Conservation (phyloP, 2,888 invertebrate species). For the Perdita meconis region DNA sequence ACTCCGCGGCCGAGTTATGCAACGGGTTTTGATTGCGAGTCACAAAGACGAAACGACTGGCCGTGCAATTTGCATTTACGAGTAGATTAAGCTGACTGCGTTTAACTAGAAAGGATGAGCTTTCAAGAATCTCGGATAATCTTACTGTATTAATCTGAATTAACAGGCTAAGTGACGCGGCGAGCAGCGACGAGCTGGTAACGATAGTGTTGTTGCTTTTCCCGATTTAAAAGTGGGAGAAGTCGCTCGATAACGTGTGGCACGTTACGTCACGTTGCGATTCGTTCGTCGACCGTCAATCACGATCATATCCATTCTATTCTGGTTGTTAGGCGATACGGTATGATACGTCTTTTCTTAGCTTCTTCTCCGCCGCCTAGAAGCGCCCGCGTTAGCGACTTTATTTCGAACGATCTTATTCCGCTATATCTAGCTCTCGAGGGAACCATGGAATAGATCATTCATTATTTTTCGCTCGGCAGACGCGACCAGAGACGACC, state of each 20-base stretch:
- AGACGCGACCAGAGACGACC: conserved; percentile 29
- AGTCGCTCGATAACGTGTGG: conserved; percentile 60
- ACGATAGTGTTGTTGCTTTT: conserved; percentile 69
- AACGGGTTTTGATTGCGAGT: conserved; percentile 64
- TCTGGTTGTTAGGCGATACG: background rate
- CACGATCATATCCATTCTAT: conserved; percentile 3
- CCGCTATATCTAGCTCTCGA: background rate
- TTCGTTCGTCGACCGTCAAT: conserved; percentile 46
- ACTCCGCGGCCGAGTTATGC: conserved; percentile 54
- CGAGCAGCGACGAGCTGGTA: conserved; percentile 68
- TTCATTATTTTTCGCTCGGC: background rate
- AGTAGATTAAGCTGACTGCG: conserved; percentile 68
- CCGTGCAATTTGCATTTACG: conserved; percentile 68
- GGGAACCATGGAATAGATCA: background rate
- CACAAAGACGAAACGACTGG: conserved; percentile 63
- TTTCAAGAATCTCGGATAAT: conserved; percentile 70
- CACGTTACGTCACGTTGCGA: conserved; percentile 54
- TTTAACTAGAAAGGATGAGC: conserved; percentile 70
- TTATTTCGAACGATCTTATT: background rate
- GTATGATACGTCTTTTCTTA: background rate
- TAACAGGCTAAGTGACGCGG: conserved; percentile 72
- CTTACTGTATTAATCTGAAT: conserved; percentile 72
- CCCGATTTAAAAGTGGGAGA: conserved; percentile 44
- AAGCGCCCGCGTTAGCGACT: background rate
- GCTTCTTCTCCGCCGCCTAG: background rate